A percentile compares a stretch with the other conserved stretches of the same genome.
Conservation (phyloP, 2,113 vertebrate genomes). For the Podarcis raffonei region DNA sequence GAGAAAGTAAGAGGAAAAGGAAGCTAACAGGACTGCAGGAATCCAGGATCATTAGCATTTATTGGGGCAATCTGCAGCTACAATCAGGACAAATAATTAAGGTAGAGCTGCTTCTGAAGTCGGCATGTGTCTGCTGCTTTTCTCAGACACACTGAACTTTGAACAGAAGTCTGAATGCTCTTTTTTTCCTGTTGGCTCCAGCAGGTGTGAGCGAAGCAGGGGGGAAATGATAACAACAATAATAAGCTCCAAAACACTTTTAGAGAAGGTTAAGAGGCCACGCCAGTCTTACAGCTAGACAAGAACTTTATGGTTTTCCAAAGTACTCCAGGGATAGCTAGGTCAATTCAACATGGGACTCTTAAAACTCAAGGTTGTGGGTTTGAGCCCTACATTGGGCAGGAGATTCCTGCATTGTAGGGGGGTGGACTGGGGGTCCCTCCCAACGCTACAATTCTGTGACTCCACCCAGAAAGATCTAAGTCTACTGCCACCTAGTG, state of each 20-base stretch:
- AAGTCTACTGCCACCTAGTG: not conserved
- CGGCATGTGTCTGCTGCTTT: not conserved
- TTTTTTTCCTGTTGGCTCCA: not conserved
- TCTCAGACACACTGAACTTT: not conserved
- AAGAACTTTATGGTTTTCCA: not conserved
- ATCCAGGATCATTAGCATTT: slow-evolving; percentile 72
- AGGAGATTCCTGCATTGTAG: no score
- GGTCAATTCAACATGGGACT: no score
- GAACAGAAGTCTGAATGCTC: fast-evolving
- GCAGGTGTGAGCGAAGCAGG: not conserved
- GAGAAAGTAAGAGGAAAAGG: slow-evolving; percentile 49
- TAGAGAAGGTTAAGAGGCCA: not conserved
- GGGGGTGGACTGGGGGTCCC: no score
- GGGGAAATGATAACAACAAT: not conserved
- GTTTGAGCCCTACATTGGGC: no score
- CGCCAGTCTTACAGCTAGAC: not conserved
- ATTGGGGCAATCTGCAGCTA: slow-evolving; percentile 70
- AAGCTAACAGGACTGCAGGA: slow-evolving; percentile 72
- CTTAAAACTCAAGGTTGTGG: no score
- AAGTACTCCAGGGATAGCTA: no score
- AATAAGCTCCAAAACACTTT: not conserved
- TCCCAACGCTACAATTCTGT: no score
- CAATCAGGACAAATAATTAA: slow-evolving; percentile 58
- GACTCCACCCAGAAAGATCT: not conserved
- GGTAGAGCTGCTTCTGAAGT: slow-evolving; percentile 23